These are phyloP conservation scores for Heterodera carotae DNA, from an alignment of 1,140 invertebrate species.

Conservation along the genomic window DNA sequence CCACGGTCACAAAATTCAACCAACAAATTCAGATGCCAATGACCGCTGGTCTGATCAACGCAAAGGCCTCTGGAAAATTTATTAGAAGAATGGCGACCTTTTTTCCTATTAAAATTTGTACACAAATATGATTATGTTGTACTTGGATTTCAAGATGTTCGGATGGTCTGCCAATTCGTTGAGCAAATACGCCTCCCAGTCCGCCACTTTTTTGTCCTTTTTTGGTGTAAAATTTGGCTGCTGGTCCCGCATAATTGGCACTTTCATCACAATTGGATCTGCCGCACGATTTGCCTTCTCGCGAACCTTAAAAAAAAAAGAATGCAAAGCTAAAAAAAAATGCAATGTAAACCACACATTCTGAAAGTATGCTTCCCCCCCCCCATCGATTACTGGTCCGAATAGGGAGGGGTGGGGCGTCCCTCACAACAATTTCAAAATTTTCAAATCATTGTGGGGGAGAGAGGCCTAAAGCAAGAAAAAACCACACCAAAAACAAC, in stretches of 20 bases:
- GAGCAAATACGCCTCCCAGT: constrained; percentile 47
- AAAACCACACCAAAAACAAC: constrained; percentile 1
- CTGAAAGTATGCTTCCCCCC: too few relatives aligned
- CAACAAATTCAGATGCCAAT: constrained; percentile 58
- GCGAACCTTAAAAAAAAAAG: constrained; percentile 36
- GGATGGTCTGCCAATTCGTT: constrained; percentile 38
- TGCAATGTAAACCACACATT: too few relatives aligned
- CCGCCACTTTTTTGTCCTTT: constrained; percentile 16
- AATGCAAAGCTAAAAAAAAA: too few relatives aligned
- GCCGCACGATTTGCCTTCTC: constrained; percentile 30
- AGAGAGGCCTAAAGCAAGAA: too few relatives aligned
- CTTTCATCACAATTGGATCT: constrained; percentile 47
- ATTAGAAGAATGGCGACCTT: background rate
- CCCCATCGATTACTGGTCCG: too few relatives aligned
- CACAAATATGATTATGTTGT: constrained; percentile 22
- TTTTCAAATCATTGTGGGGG: too few relatives aligned
- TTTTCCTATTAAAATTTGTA: too few relatives aligned
- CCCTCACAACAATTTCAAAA: too few relatives aligned
- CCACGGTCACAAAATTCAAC: constrained; percentile 74
- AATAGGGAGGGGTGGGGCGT: too few relatives aligned
- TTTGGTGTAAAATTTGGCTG: constrained; percentile 42
- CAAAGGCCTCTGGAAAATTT: constrained; percentile 52
- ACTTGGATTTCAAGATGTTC: constrained; percentile 53
- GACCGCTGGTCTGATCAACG: constrained; percentile 30
- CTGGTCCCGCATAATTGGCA: constrained; percentile 44